A percentile compares a stretch with the other conserved stretches of the same genome.
Conservation (phyloP, 2,888 invertebrate species). For the Cataglyphis cursor region DNA sequence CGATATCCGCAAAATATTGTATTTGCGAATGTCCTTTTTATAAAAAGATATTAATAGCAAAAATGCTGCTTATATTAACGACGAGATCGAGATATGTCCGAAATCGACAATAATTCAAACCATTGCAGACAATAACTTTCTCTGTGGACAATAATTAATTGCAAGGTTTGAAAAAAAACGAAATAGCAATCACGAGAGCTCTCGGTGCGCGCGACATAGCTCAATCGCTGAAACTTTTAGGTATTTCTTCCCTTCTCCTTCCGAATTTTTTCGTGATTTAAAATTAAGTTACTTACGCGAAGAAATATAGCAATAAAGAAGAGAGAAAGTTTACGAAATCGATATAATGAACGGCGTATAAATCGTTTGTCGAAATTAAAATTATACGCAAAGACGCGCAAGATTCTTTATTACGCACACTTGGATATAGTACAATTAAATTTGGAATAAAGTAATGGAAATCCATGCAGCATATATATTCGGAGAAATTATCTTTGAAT, state of each 20-base stretch:
- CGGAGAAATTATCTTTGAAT: neutral
- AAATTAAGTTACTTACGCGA: constrained; percentile 26
- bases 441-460: constrained; percentile 48
- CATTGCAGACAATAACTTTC: constrained; percentile 54
- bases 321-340: constrained; percentile 44
- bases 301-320: constrained; percentile 74
- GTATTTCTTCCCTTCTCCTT: constrained; percentile 61
- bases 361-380: constrained; percentile 41
- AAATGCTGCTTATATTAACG: neutral
- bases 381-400: constrained; percentile 25
- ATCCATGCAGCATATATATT: constrained; percentile 41
- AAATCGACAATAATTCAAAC: constrained; percentile 53
- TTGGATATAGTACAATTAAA: constrained; percentile 67
- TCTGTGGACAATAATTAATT: constrained; percentile 58
- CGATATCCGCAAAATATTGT: constrained; percentile 10
- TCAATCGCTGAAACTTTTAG: constrained; percentile 83
- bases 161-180: neutral
- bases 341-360: constrained; percentile 24
- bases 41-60: neutral
- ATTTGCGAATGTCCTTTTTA: constrained; percentile 13
- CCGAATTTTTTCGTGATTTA: constrained; percentile 29
- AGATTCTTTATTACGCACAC: constrained; percentile 44
- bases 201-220: constrained; percentile 59
- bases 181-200: constrained; percentile 8
- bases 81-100: constrained; percentile 20